A percentile compares a stretch with the other conserved stretches of the same genome.
These are phyloP conservation scores for Galendromus occidentalis DNA, from an alignment of 1,140 invertebrate genomes.

Conservation along the genomic window DNA sequence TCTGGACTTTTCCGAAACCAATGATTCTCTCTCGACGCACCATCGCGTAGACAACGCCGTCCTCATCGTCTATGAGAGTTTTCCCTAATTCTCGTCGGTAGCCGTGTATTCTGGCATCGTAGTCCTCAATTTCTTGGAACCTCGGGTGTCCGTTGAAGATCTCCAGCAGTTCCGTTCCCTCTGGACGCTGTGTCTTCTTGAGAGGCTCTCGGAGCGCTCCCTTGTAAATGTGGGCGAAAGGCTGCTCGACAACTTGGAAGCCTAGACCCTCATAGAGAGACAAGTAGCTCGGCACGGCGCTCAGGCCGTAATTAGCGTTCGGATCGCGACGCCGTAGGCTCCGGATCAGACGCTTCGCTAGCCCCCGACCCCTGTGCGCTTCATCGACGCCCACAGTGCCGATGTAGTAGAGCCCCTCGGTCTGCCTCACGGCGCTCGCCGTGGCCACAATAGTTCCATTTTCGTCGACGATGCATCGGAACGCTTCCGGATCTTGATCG, in stretches of 20 bases:
- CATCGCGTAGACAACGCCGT: background rate
- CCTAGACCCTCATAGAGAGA: background rate
- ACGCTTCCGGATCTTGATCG: background rate
- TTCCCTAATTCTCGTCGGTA: background rate
- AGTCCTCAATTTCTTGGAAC: background rate
- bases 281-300: background rate
- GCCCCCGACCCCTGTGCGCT: background rate
- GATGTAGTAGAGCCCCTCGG: background rate
- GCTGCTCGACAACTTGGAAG: background rate
- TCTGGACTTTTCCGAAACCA: background rate
- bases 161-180: background rate
- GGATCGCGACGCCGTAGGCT: background rate
- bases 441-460: background rate
- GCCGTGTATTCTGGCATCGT: background rate
- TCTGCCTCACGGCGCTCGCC: slow-evolving; percentile 1
- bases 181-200: background rate
- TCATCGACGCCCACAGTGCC: background rate
- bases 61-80: background rate
- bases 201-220: background rate
- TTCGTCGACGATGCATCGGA: background rate
- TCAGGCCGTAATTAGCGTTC: background rate
- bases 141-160: background rate
- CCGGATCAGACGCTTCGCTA: background rate
- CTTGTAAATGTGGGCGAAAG: background rate
- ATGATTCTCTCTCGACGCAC: background rate